Percentiles rank a stretch among this genome's conserved stretches.
These are phyloP conservation scores for Adoxophyes honmai DNA, from an alignment of 1,140 invertebrate genomes.

Conservation along the genomic window DNA sequence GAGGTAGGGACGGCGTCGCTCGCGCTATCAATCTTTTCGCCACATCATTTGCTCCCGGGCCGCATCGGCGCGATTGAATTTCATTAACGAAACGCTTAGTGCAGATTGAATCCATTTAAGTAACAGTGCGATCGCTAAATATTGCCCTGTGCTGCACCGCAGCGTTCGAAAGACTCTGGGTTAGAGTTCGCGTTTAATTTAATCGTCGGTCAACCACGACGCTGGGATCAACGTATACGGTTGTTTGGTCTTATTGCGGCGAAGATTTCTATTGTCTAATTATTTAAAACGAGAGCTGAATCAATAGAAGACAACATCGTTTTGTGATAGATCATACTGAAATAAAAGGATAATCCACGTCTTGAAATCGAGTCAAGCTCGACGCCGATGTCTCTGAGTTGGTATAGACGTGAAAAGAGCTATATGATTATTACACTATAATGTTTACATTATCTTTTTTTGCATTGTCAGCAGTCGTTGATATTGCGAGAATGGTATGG, in stretches of 20 bases:
- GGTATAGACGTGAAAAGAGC: no score
- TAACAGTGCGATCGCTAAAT: constrained; percentile 56
- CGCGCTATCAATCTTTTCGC: constrained; percentile 66
- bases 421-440: no score
- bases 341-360: no score
- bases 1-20: constrained; percentile 23
- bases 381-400: no score
- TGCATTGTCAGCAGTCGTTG: no score
- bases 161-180: neutral
- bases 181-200: neutral
- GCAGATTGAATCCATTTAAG: constrained; percentile 74
- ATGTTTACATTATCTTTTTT: no score
- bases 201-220: constrained; percentile 2
- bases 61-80: constrained; percentile 64
- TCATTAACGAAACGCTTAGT: constrained; percentile 76
- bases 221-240: neutral
- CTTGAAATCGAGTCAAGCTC: no score
- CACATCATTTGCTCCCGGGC: constrained; percentile 72
- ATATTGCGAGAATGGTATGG: no score
- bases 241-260: neutral
- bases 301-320: no score
- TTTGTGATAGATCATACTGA: no score
- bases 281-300: no score
- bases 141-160: constrained; percentile 37
- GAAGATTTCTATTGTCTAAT: neutral